Base-by-base conservation (phyloP, 1,140 invertebrate species). In the Cardiocondyla obscurior region DNA sequence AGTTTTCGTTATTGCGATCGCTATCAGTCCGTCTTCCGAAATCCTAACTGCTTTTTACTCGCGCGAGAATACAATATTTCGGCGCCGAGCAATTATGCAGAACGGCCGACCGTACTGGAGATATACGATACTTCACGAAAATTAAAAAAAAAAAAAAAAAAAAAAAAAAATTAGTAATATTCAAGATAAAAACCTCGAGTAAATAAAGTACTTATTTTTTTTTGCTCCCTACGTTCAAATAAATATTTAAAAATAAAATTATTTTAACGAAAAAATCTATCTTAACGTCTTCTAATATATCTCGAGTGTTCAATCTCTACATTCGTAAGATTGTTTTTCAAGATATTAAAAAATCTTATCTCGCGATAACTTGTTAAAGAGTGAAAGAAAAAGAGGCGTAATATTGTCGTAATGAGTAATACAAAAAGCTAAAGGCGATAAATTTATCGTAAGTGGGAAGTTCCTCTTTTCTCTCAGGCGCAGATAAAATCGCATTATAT, bases 401-500 rank as follows among this genome's bases (percentile, higher is more conserved):
- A 76, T 36, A 51, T 30, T 22, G 22, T 42, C 30, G 7, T 36
- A 25, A 51, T 77, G 44, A 77, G 30, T 49, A 65, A 65, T 28
- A 65, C n/a, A 30, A 14, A 33, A 73, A 14, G 30, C 16, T 36
- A 30, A 60, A 62, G 7, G 51, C 74, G 30, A 74, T 42, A 42
- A 65, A 57, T 28, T 64, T 36, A 19, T 53, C 53, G 16, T 14
- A 28, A 16, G n/a, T 30, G 14, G 22, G n/a, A 4, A 7, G 33
- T 22, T 28, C 49, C 39, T n/a, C n/a, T 4, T 19, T 39, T 39
- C 62, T 58, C 12, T 60, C 55, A 36, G 33, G 33, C 0, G 42
- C 10, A 87, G 85, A 85, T 77, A 87, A 87, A 85, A 49, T 81
- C 19, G 22, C 28, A 42, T 39, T 36, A 62, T 30, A 62, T 85